Evolutionary conservation across 2,797 vertebrate species (phyloP), one percentile per base, ranked within the genome.

Genomic region (Florisuga fusca): DNA sequence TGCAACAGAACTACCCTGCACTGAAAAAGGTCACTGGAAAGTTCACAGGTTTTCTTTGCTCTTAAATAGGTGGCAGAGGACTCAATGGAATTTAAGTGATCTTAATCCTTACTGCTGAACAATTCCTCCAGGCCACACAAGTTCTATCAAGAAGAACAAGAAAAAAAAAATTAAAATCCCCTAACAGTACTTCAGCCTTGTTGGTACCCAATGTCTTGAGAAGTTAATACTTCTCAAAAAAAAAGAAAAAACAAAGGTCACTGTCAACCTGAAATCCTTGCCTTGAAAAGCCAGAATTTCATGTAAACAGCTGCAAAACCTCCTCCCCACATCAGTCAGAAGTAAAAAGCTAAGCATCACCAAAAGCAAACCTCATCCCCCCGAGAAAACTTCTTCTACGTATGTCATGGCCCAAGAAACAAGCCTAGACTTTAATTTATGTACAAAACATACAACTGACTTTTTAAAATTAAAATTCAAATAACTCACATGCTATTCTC

Each of bases 401-500:
- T 25, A 45, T 5, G 27, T 29, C 53, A 66, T 27, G 22, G 58
- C 6, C 22, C 25, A 72, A 45, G 38, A 15, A 75, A 78, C 57
- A 13, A 38, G 17, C 27, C 51, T 5, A 53, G 34, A n/a, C 7
- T 4, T 38, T 61, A 17, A 72, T 55, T 77, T 53, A 51, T 21
- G 13, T 20, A 88, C 15, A 84, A 48, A 90, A 79, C 27, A 69
- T 6, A 45, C 3, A 89, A 41, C 0, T 54, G 23, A 85, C 8
- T 0, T 50, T 58, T 84, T 75, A 46, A 41, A 45, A 87, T 66
- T 51, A 64, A 73, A 91, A 88, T 33, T 55, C 4, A 51, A 91
- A 51, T 2, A 87, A 96, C 95, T 96, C 80, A 97, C 95, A 96
- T 97, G 93, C 95, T 96, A 95, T 84, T 93, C 76, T 95, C 63